phyloP scores from a whole-genome alignment of 2,888 invertebrate genomes.

The Morinoia aosen region DNA sequence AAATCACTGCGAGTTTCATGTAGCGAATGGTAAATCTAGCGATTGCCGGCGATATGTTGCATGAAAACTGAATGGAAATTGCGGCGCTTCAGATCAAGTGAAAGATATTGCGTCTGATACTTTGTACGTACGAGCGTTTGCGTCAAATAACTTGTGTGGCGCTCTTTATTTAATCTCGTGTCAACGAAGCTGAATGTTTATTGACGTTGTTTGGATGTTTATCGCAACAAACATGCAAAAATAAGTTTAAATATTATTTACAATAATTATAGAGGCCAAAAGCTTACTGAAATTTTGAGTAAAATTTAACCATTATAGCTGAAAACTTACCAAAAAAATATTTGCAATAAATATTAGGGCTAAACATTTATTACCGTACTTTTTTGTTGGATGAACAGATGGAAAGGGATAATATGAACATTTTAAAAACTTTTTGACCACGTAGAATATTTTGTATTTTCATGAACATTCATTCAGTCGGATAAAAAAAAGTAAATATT shows the following conservation, averaged over 20 bases:
- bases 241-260: too few species aligned
- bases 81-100: not conserved
- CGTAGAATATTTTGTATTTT: too few species aligned
- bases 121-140: not conserved
- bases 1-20: not conserved
- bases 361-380: not conserved
- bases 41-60: not conserved
- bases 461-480: too few species aligned
- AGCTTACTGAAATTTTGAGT: too few species aligned
- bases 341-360: too few species aligned
- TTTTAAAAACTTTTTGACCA: not conserved
- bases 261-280: too few species aligned
- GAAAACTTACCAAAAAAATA: too few species aligned
- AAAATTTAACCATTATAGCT: too few species aligned
- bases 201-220: too few species aligned
- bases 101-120: not conserved
- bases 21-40: not conserved
- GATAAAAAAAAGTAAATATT: too few species aligned
- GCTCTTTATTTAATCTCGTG: not conserved
- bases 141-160: not conserved
- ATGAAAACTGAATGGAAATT: not conserved
- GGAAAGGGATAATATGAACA: not conserved
- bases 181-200: not conserved
- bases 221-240: too few species aligned
- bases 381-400: not conserved